phyloP scores from a whole-genome alignment of 37 sponge, comb jelly and placozoan genomes.

The Axinella damicornis region DNA sequence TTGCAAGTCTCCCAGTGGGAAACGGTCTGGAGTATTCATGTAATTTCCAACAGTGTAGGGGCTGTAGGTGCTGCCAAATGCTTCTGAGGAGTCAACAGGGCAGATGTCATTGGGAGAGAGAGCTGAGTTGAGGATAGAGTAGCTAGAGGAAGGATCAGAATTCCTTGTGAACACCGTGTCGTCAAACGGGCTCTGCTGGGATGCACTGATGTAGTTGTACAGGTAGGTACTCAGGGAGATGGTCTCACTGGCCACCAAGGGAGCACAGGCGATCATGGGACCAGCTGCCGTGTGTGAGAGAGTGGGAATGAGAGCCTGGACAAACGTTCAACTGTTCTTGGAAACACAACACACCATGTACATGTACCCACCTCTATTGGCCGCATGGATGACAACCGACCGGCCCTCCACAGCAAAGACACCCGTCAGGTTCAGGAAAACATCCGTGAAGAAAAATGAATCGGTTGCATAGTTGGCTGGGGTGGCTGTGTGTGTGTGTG shows the following conservation, averaged over 20 bases:
- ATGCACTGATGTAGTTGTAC: neutral
- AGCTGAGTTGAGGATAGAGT: neutral
- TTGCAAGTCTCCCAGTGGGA: conserved; percentile 22
- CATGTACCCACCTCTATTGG: conserved; percentile 13
- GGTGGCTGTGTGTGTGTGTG: neutral
- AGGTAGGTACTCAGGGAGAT: conserved; percentile 8
- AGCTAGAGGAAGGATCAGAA: neutral
- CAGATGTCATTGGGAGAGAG: neutral
- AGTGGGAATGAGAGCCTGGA: neutral
- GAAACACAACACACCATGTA: no score
- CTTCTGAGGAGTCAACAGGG: neutral
- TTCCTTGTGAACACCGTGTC: conserved; percentile 36
- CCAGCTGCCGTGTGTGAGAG: neutral
- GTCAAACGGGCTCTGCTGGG: conserved; percentile 46
- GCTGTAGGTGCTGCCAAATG: neutral
- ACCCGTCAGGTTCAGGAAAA: conserved; percentile 41
- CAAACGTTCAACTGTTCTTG: no score
- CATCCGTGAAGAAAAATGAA: conserved; percentile 51
- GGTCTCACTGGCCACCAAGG: conserved; percentile 42
- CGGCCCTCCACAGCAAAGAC: neutral
- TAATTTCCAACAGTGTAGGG: neutral
- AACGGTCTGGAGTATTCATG: conserved; percentile 42
- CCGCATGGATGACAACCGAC: conserved; percentile 38
- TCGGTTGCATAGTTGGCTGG: conserved; percentile 19
- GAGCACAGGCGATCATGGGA: conserved; percentile 60